Evolutionary conservation across 2,797 vertebrate species (phyloP), one percentile per base, ranked within the genome.

Genomic region (Thripadectes ignobilis): DNA sequence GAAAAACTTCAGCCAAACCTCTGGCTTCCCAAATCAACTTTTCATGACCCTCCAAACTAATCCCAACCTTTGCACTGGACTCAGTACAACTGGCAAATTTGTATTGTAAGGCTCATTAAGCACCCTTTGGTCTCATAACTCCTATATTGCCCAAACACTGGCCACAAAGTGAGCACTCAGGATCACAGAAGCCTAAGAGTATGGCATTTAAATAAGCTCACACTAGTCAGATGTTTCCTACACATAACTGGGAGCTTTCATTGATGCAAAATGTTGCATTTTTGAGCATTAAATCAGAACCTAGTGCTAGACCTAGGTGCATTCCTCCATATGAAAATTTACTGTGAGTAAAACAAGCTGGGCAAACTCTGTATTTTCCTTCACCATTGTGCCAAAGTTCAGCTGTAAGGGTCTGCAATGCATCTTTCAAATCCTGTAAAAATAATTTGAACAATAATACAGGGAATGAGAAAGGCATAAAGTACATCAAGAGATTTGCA

Each of bases 71-170:
- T 54, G 8, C 74, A 57, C 74, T 94, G 91, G 87, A 78, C 46
- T 63, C 68, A 46, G 72, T 92, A 88, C 92, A 94, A 95, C 78
- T 88, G 89, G 89, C 48, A 95, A 80, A 74, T 80, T 83, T 74
- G 30, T 80, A 71, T 32, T 72, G 7, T 71, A 80, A 67, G 34
- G 48, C 57, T 92, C 39, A 15, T 89, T 82, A 74, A 77, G 52
- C 52, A 80, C 73, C 57, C 41, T 57, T 92, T 7, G 24, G 84
- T 80, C 92, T 93, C 92, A 77, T 89, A 93, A 96, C 94, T 72
- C 36, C 63, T 79, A 4, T 73, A 59, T 87, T 87, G 91, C 71
- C 45, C 57, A 74, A 76, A 41, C 32, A 76, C 71, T 82, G 81
- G 78, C 65, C 58, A 16, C 4, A 34, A 29, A 87, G 66, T 87